Evolutionary conservation across 2,888 invertebrate genomes (phyloP).

Genomic region (Pachycephus smyrnensis): DNA sequence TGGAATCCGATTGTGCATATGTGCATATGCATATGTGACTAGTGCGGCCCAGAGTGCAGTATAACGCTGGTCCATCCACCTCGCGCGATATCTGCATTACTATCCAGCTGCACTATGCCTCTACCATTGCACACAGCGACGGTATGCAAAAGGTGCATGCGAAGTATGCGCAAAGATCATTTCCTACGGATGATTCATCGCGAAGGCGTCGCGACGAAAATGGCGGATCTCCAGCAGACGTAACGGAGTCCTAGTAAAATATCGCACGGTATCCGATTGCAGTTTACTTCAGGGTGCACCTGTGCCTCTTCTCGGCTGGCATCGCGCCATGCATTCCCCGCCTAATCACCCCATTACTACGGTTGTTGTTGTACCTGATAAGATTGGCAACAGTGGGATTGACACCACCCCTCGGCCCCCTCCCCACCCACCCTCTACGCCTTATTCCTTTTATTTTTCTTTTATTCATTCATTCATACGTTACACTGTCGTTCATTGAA

Average conservation of each 20-base stretch:
- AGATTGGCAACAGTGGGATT: constrained; percentile 5
- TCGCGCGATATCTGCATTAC: not conserved
- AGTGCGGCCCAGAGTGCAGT: not conserved
- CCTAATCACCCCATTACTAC: constrained; percentile 26
- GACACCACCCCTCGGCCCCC: constrained; percentile 11
- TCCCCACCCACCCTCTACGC: constrained; percentile 5
- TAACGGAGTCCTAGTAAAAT: constrained; percentile 29
- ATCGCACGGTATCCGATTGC: constrained; percentile 53
- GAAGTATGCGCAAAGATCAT: constrained; percentile 27
- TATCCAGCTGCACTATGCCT: not conserved
- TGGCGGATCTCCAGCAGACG: constrained; percentile 21
- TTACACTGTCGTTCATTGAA: not conserved
- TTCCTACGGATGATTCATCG: constrained; percentile 44
- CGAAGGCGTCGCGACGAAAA: constrained; percentile 22
- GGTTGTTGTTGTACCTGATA: not conserved
- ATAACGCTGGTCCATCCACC: not conserved
- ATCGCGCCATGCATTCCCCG: constrained; percentile 40
- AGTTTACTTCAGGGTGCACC: constrained; percentile 33
- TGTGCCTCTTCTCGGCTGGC: constrained; percentile 37
- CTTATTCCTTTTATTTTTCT: constrained; percentile 6
- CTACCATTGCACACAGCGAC: constrained; percentile 18
- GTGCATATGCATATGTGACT: not conserved
- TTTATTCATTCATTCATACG: constrained; percentile 26
- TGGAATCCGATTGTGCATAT: constrained; percentile 29
- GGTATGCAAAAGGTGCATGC: constrained; percentile 18